Percentiles rank a stretch among this genome's conserved stretches.
Evolutionary conservation across 1,140 invertebrate genomes (phyloP).

Genomic region (Zaprionus camerounensis): DNA sequence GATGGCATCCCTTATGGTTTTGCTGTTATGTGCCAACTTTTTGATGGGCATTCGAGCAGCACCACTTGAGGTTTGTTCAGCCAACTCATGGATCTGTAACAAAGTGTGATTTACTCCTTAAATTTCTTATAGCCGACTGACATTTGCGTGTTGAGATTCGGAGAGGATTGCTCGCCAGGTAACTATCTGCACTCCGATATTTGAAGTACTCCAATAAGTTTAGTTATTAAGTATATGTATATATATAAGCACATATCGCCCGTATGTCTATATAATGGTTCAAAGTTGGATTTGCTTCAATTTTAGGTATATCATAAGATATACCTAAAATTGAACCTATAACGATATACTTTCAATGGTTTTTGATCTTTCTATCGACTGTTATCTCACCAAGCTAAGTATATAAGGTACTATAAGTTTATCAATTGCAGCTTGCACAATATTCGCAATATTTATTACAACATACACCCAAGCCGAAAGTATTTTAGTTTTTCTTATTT

Average conservation of each 20-base stretch:
- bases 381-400: neutral
- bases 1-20: slow-evolving; percentile 29
- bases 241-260: neutral
- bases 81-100: neutral
- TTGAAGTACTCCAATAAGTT: neutral
- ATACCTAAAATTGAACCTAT: too few relatives aligned
- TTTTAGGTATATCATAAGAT: too few relatives aligned
- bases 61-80: slow-evolving; percentile 31
- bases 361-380: neutral
- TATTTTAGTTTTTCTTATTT: neutral
- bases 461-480: slow-evolving; percentile 15
- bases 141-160: slow-evolving; percentile 24
- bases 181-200: neutral
- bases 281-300: neutral
- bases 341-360: neutral
- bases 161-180: slow-evolving; percentile 39
- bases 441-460: neutral
- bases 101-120: neutral
- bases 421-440: neutral
- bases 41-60: slow-evolving; percentile 20
- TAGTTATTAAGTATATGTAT: neutral
- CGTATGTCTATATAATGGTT: neutral
- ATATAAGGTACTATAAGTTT: slow-evolving; percentile 9
- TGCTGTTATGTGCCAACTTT: slow-evolving; percentile 21
- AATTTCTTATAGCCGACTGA: slow-evolving; percentile 20